Evolutionary conservation across 2,797 vertebrate genomes (phyloP), one percentile per base, ranked within the genome.

Genomic region (Betta splendens): DNA sequence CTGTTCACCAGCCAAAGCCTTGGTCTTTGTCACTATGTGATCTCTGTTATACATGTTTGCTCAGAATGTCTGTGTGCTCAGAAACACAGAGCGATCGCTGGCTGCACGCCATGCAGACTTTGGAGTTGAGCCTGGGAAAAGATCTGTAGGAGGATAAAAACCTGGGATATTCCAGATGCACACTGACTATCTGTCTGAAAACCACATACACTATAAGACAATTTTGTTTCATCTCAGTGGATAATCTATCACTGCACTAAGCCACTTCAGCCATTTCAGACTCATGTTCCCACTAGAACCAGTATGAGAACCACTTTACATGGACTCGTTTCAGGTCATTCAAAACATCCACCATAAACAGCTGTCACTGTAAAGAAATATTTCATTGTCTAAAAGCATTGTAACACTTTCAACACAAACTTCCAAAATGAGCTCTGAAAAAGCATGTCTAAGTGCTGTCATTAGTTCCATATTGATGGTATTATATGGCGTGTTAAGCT

Each of bases 381-480:
- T 86, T 79, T 63, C 68, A 51, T 17, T 21, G 63, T 32, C 67
- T 86, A 77, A 83, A 81, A 89, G 82, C 80, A 69, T 79, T 78
- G 72, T 51, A 71, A 77, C 64, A 82, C 77, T 75, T 73, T 70
- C 55, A 75, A 82, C 58, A 53, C 56, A 58, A 79, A 80, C 56
- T 63, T 67, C 51, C 17, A 55, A 45, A 67, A 55, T n/a, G 59
- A 67, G 69, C 59, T 59, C 49, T 73, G 60, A 37, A 74, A 59
- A 54, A 70, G 75, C 80, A 78, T 58, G 70, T 72, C 75, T 75
- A 83, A 81, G 80, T 72, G 74, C 76, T 40, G 74, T 73, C 84
- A 86, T 84, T 86, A 77, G 79, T 72, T 80, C 82, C 64, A 77
- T 84, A 85, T 76, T 86, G 76, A 85, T 66, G 81, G 74, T 66